These are phyloP conservation scores for Cliona cf. orientalis DNA, from an alignment of 37 sponge, comb jelly and placozoan genomes.

Conservation along the genomic window DNA sequence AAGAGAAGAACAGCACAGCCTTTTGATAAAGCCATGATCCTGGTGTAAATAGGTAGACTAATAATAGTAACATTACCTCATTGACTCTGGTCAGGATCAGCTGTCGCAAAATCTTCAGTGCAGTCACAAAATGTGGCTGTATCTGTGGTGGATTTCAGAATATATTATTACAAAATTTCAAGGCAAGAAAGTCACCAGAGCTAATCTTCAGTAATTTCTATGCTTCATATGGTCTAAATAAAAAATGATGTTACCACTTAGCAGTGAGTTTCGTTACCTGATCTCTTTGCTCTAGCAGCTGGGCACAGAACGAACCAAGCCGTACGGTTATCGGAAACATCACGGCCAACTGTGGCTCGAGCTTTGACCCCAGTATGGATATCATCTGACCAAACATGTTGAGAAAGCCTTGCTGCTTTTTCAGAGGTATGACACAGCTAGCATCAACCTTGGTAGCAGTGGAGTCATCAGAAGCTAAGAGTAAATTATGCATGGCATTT, in stretches of 20 bases:
- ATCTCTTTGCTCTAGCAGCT: conserved; percentile 52
- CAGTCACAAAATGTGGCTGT: conserved; percentile 36
- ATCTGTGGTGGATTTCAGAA: conserved; percentile 33
- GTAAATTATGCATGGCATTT: too few species aligned
- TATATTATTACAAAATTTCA: neutral
- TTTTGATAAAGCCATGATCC: neutral
- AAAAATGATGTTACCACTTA: too few species aligned
- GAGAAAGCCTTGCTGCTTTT: conserved; percentile 82
- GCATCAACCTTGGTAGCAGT: conserved; percentile 11
- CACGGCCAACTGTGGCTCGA: conserved; percentile 39
- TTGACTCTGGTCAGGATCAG: conserved; percentile 33
- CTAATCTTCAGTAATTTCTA: too few species aligned
- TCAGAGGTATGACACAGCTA: conserved; percentile 60
- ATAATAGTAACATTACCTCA: conserved; percentile 44
- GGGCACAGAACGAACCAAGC: conserved; percentile 6
- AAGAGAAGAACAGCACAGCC: neutral
- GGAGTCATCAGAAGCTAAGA: neutral
- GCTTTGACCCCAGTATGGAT: conserved; percentile 26
- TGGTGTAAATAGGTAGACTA: neutral
- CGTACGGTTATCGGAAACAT: conserved; percentile 36
- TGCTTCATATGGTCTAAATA: too few species aligned
- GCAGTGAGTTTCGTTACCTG: too few species aligned
- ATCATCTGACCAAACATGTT: conserved; percentile 64
- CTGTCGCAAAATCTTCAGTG: conserved; percentile 64
- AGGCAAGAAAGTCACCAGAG: neutral